A percentile compares a stretch with the other conserved stretches of the same genome.
Conservation (phyloP, 2,797 vertebrate genomes). For the Valencia hispanica region DNA sequence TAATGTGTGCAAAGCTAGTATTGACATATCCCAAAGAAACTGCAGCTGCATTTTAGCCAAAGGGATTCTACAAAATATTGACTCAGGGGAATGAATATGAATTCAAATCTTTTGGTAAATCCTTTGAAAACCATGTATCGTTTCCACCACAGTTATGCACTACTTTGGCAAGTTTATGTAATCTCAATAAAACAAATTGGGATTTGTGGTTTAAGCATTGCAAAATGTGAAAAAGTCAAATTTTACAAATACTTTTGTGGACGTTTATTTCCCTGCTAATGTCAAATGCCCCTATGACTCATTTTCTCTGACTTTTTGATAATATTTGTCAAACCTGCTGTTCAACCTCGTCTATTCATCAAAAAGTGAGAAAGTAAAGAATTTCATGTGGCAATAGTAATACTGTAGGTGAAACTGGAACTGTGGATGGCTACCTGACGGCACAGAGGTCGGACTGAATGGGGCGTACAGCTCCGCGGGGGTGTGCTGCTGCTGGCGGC, state of each 20-base stretch:
- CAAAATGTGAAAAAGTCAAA: background rate
- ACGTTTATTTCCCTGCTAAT: background rate
- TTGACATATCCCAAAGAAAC: background rate
- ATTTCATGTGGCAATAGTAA: too few relatives aligned
- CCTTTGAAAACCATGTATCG: too few relatives aligned
- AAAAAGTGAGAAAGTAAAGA: background rate
- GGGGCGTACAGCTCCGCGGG: slow-evolving; percentile 92
- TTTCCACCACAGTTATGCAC: too few relatives aligned
- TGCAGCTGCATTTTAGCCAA: background rate
- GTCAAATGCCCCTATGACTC: background rate
- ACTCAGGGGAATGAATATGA: too few relatives aligned
- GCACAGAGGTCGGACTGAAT: slow-evolving; percentile 93
- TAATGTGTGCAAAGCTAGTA: too few relatives aligned
- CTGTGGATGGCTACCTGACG: slow-evolving; percentile 86
- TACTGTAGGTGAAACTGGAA: slow-evolving; percentile 7
- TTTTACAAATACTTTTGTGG: background rate
- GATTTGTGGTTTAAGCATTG: background rate
- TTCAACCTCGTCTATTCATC: background rate
- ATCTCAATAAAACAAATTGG: background rate
- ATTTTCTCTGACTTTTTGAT: background rate
- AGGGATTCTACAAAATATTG: too few relatives aligned
- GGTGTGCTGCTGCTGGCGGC: slow-evolving; percentile 82
- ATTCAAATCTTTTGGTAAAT: too few relatives aligned
- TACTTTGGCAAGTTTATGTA: background rate
- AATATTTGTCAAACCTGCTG: background rate